These are phyloP conservation scores for Cyphomyrus discorhynchus DNA, from an alignment of 2,113 vertebrate genomes.

Conservation along the genomic window DNA sequence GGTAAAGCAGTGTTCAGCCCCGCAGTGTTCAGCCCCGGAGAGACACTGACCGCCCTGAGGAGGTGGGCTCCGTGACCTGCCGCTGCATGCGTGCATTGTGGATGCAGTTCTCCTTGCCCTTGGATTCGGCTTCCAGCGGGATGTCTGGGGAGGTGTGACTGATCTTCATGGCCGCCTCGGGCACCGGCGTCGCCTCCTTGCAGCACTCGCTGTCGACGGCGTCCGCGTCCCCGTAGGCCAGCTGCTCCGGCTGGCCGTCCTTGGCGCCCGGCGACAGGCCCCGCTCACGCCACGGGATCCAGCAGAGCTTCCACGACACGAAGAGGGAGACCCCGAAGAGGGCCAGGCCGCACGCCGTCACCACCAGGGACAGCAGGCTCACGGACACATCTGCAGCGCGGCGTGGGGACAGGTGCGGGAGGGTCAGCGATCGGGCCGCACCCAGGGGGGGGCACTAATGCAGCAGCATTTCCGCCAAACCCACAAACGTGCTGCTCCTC, in stretches of 20 bases:
- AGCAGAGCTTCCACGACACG: slow-evolving; percentile 98
- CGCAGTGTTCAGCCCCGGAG: background rate
- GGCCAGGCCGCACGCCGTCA: slow-evolving; percentile 92
- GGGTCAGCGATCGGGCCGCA: background rate
- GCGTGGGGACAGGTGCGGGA: slow-evolving; percentile 2
- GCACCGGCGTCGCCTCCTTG: slow-evolving; percentile 67
- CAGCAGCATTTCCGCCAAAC: background rate
- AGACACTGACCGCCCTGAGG: slow-evolving; percentile 71
- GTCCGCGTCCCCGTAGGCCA: slow-evolving; percentile 81
- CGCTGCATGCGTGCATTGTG: slow-evolving; percentile 77
- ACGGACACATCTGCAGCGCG: slow-evolving; percentile 83
- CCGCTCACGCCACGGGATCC: slow-evolving; percentile 96
- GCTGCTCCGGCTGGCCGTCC: slow-evolving; percentile 78
- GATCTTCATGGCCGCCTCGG: slow-evolving; percentile 93
- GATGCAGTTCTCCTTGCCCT: slow-evolving; percentile 71
- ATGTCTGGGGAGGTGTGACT: slow-evolving; percentile 96
- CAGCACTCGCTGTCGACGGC: slow-evolving; percentile 73
- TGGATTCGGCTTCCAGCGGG: slow-evolving; percentile 72
- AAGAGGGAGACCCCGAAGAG: slow-evolving; percentile 95
- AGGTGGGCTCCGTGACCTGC: slow-evolving; percentile 81
- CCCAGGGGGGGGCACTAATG: background rate
- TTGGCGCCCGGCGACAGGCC: slow-evolving; percentile 73
- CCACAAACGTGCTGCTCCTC: background rate
- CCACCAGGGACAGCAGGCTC: slow-evolving; percentile 88
- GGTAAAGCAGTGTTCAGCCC: background rate